phyloP scores from a whole-genome alignment of 2,113 vertebrate species.

The Caranx melampygus region DNA sequence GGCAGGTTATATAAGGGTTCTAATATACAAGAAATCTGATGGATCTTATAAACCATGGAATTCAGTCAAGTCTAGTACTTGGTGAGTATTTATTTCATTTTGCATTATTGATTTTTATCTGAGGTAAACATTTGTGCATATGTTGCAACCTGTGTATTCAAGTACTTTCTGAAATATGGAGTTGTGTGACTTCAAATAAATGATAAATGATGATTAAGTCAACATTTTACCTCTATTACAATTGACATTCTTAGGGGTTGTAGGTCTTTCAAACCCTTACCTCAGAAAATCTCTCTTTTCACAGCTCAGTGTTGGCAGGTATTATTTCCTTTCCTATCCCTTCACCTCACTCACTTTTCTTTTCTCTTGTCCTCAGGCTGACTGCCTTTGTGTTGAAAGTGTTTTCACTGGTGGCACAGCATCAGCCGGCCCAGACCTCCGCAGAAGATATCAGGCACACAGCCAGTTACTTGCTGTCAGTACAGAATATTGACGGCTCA shows the following conservation, averaged over 20 bases:
- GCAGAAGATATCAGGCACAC: conserved; percentile 73
- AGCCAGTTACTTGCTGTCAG: conserved; percentile 77
- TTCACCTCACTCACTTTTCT: background rate
- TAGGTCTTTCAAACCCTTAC: no score
- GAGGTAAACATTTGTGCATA: background rate
- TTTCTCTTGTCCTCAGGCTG: conserved; percentile 77
- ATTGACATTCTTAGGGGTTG: no score
- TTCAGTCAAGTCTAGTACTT: conserved; percentile 75
- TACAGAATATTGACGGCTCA: conserved; percentile 78
- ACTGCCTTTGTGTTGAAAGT: conserved; percentile 88
- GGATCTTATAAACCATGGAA: conserved; percentile 84
- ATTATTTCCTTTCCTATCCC: background rate
- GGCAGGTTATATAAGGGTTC: conserved; percentile 82
- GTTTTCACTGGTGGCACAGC: conserved; percentile 79
- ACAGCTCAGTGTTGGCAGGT: no score
- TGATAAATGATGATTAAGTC: no score
- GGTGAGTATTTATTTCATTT: conserved; percentile 76
- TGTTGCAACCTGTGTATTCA: background rate
- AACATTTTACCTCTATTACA: no score
- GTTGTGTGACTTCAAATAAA: no score
- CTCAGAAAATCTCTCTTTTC: no score
- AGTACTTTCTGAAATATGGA: no score
- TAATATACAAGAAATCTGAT: conserved; percentile 56
- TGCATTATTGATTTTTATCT: background rate
- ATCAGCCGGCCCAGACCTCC: conserved; percentile 39